These are phyloP conservation scores for Cuniculus paca DNA, from an alignment of 2,797 vertebrate species.

Conservation along the genomic window DNA sequence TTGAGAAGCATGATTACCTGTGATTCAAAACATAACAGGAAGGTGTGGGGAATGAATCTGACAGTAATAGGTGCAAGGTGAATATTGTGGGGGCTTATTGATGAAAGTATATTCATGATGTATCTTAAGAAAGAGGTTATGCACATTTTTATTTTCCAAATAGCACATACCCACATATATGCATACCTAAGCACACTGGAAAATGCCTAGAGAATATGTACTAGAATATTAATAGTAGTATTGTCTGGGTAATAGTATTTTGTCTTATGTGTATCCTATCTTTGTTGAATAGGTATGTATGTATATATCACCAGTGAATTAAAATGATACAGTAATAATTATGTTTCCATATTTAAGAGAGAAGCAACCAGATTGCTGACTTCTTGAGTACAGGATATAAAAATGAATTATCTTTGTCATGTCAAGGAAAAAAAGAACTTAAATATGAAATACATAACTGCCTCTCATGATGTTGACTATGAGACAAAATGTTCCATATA, in stretches of 20 bases:
- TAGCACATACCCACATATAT: background rate
- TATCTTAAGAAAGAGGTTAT: background rate
- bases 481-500: background rate
- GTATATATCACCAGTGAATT: background rate
- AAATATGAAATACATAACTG: background rate
- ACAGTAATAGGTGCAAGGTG: background rate
- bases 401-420: background rate
- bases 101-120: background rate
- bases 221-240: background rate
- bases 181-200: background rate
- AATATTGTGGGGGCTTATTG: background rate
- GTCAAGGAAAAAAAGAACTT: background rate
- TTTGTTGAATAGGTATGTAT: background rate
- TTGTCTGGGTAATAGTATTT: background rate
- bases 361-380: background rate
- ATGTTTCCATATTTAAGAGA: slow-evolving; percentile 26
- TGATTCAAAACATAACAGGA: background rate
- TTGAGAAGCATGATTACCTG: background rate
- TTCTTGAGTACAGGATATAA: background rate
- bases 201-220: slow-evolving; percentile 4
- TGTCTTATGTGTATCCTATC: background rate
- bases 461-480: background rate
- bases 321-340: slow-evolving; percentile 48
- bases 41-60: background rate
- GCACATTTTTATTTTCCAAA: background rate